Base-by-base conservation (phyloP, 1,140 invertebrate species). In the Drosophila murphyi region DNA sequence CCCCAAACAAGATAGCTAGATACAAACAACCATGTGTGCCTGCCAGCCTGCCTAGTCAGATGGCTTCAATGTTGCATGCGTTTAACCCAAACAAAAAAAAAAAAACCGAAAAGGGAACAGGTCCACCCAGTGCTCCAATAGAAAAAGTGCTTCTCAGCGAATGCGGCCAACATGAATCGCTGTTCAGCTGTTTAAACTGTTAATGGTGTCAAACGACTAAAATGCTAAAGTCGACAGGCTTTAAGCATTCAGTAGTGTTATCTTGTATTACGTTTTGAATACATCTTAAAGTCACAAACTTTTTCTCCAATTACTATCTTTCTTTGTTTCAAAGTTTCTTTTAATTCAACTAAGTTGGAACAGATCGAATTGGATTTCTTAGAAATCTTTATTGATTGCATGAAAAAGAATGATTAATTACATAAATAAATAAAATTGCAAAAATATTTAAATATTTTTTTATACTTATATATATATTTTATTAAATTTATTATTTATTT, bases 171-270 rank as follows among this genome's bases (percentile, higher is more conserved):
- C 41, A 54, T 64, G 41, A 80, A 76, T 69, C 75, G 69, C 47
- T 65, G 70, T 69, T 70, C 10, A 43, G n/a, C 39, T 41, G 7
- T 41, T 41, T 10, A 65, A 75, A 59, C 64, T 52, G 63, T 73
- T 82, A 82, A 78, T 68, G 71, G 56, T 48, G 55, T 57, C 47
- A 12, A 45, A 6, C 10, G 48, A 50, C 48, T 51, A 54, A 65
- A 64, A 64, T 48, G 71, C 39, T 75, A 80, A 55, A 64, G 47
- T n/a, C 59, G 32, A 28, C 43, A 48, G 31, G 35, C 62, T 39
- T 28, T 47, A 39, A 39, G 5, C 7, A 31, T 51, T 51, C 8
- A 2, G 28, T 4, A 20, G 20, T 20, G 20, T 20, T 20, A 20
- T 1, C 20, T 12, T 12, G 12, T 12, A 12, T 12, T 12, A 12